Conservation (phyloP, 92 coral and sea anemone species). For the Heteractis magnifica region DNA sequence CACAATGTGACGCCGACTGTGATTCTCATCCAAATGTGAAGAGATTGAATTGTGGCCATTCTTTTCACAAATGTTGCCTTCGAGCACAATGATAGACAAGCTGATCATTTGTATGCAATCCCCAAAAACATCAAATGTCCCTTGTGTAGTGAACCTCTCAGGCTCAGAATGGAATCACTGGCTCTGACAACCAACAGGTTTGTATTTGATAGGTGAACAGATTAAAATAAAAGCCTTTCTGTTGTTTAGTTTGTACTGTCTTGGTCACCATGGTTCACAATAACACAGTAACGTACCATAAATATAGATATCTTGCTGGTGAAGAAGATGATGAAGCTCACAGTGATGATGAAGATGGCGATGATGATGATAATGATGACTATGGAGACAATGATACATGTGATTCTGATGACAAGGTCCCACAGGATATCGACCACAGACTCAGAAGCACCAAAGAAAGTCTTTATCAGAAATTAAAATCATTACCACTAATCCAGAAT, state of each 20-base stretch:
- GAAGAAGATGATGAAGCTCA: background rate
- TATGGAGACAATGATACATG: background rate
- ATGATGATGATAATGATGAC: background rate
- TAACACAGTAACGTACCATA: background rate
- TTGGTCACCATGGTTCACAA: background rate
- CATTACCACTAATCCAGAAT: background rate
- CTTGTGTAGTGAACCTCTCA: background rate
- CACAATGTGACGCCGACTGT: background rate
- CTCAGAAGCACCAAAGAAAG: background rate
- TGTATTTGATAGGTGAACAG: background rate
- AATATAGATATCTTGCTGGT: background rate
- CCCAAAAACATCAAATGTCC: background rate
- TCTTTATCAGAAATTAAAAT: background rate
- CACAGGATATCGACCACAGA: background rate
- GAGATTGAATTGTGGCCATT: background rate
- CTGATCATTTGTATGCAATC: background rate
- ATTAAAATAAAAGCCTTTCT: background rate
- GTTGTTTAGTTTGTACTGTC: background rate
- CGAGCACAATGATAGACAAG: background rate
- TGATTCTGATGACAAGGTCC: constrained; percentile 1
- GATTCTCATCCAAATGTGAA: background rate
- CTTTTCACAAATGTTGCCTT: background rate
- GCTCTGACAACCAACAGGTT: background rate
- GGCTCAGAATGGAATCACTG: background rate
- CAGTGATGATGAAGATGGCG: background rate